Evolutionary conservation across 2,797 vertebrate species (phyloP), one percentile per base, ranked within the genome.

Genomic region (Muscicapa striata): DNA sequence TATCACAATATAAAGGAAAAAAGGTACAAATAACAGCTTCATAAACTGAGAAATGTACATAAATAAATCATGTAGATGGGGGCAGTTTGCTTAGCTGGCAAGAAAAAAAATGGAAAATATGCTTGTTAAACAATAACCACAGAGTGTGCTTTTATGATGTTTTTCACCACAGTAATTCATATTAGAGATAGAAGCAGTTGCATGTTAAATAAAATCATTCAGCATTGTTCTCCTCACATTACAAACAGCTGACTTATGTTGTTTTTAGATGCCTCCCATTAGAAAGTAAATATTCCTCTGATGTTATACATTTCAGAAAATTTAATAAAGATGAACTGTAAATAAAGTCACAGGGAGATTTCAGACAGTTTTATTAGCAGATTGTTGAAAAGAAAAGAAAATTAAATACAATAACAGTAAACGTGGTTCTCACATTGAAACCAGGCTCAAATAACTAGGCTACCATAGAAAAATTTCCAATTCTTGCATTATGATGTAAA

Each of bases 311-410:
- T 98, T 98, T 97, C 96, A 96, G 97, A 97, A 97, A 97, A 97
- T 97, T 97, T 98, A 98, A 98, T 98, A 97, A 98, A 97, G 97
- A 97, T 94, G 76, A 97, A 97, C 95, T 97, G 94, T 98, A 98
- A 98, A 97, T 98, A 98, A 98, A 98, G 95, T 98, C 97, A 1
- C 95, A 91, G 96, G 95, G 97, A 98, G 97, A 98, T 98, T 98
- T 98, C 97, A 98, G 98, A 98, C 98, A 98, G 97, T 98, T 98
- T 98, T 98, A 98, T 98, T 98, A 98, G 98, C 97, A 98, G 98
- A 98, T 98, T 98, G 98, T 98, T 98, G 97, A 98, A 98, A 98
- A 98, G 97, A 98, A 98, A 98, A 96, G 97, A 97, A 98, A 98
- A 98, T 98, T 98, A 98, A 98, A 98, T 98, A 98, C 98, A 98